These are phyloP conservation scores for Cyclura pinguis DNA, from an alignment of 2,797 vertebrate species.

Conservation along the genomic window DNA sequence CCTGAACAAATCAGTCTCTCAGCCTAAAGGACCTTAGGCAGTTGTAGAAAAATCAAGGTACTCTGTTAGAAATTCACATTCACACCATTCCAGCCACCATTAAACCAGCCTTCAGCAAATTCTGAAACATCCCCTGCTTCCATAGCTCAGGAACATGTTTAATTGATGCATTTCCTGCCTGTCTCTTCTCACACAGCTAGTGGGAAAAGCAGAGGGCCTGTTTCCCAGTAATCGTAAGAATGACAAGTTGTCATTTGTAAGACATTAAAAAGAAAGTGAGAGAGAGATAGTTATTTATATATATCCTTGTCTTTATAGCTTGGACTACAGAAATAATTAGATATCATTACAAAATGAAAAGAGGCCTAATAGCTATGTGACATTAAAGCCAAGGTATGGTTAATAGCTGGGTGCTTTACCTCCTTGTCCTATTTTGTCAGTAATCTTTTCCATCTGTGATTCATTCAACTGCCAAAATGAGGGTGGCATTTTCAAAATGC, in stretches of 20 bases:
- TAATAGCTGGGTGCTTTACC: slow-evolving; percentile 24
- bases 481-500: slow-evolving; percentile 61
- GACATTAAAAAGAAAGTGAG: not conserved
- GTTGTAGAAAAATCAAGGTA: not conserved
- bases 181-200: not conserved
- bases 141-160: not conserved
- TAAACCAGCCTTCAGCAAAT: not conserved
- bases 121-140: not conserved
- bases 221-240: not conserved
- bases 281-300: not conserved
- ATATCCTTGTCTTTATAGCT: not conserved
- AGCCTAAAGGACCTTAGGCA: not conserved
- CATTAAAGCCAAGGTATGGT: slow-evolving; percentile 28
- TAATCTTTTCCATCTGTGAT: slow-evolving; percentile 51
- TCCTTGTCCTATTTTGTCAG: slow-evolving; percentile 3
- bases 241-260: not conserved
- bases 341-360: slow-evolving; percentile 1
- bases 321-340: slow-evolving; percentile 1
- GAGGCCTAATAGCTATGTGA: slow-evolving; percentile 29
- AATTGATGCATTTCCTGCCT: slow-evolving; percentile 15
- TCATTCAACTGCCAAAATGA: slow-evolving; percentile 53
- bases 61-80: not conserved
- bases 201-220: not conserved
- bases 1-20: not conserved
- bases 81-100: not conserved